phyloP scores from a whole-genome alignment of 2,888 invertebrate genomes.

The Clusia tigrina region DNA sequence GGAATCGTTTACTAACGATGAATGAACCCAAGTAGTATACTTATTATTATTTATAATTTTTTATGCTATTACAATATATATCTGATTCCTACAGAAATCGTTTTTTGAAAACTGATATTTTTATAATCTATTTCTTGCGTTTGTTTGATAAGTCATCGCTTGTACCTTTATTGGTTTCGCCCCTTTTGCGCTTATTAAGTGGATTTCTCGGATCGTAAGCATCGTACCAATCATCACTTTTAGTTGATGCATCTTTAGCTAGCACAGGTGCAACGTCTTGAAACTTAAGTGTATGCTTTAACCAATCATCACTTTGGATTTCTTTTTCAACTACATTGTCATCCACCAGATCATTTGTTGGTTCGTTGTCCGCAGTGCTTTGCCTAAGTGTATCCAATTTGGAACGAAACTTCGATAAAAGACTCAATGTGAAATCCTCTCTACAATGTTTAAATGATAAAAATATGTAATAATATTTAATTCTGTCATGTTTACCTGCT shows the following conservation, averaged over 20 bases:
- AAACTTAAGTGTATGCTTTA: conserved; percentile 66
- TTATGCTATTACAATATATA: no score
- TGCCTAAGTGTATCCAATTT: conserved; percentile 78
- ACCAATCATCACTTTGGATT: conserved; percentile 59
- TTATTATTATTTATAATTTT: no score
- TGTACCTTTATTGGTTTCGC: conserved; percentile 44
- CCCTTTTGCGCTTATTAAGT: conserved; percentile 88
- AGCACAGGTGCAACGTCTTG: conserved; percentile 71
- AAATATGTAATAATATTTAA: not conserved
- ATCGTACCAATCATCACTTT: conserved; percentile 95
- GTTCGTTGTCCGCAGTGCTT: conserved; percentile 61
- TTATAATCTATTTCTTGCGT: no score
- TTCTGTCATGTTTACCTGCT: conserved; percentile 63
- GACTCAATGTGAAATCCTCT: conserved; percentile 79
- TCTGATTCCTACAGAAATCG: no score
- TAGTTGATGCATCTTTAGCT: conserved; percentile 92
- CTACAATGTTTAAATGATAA: conserved; percentile 35
- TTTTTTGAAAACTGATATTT: no score
- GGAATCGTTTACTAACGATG: no score
- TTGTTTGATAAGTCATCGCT: no score
- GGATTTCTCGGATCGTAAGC: conserved; percentile 96
- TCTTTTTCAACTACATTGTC: conserved; percentile 53
- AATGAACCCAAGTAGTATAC: no score
- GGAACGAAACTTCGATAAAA: conserved; percentile 84
- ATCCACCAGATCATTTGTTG: conserved; percentile 36